Evolutionary conservation across 2,113 vertebrate species (phyloP).

Genomic region (Oreochromis tanganicae): DNA sequence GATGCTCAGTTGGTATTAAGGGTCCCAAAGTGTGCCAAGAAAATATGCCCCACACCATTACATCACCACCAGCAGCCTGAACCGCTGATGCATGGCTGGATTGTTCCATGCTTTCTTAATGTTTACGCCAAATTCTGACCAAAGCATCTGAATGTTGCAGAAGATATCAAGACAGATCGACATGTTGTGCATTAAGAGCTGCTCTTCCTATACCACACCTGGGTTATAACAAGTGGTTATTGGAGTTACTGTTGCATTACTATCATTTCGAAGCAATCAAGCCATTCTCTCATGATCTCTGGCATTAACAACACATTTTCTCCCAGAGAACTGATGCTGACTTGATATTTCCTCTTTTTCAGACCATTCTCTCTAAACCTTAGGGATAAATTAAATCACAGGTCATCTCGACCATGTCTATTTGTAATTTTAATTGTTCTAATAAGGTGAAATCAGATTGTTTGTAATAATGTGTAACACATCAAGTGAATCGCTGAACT

Average conservation of each 20-base stretch:
- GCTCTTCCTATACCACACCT: not conserved
- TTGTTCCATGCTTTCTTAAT: not conserved
- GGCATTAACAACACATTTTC: not conserved
- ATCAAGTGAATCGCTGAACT: not conserved
- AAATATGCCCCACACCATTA: not conserved
- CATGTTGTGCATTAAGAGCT: not conserved
- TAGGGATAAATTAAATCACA: not conserved
- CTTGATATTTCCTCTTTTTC: not conserved
- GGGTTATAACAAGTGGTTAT: not conserved
- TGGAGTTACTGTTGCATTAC: not conserved
- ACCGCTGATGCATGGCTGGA: not conserved
- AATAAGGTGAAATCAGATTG: not conserved
- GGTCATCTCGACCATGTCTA: not conserved
- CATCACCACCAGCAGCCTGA: not conserved
- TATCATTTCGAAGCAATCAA: not conserved
- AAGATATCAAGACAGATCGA: not conserved
- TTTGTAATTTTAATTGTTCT: not conserved
- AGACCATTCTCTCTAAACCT: not conserved
- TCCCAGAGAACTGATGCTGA: not conserved
- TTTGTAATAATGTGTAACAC: not conserved
- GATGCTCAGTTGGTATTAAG: not conserved
- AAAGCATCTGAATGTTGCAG: not conserved
- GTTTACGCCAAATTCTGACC: not conserved
- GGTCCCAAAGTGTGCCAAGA: not conserved
- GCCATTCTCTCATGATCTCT: not conserved